Evolutionary conservation across 2,797 vertebrate species (phyloP).

Genomic region (Parotocinclus haroldoi): DNA sequence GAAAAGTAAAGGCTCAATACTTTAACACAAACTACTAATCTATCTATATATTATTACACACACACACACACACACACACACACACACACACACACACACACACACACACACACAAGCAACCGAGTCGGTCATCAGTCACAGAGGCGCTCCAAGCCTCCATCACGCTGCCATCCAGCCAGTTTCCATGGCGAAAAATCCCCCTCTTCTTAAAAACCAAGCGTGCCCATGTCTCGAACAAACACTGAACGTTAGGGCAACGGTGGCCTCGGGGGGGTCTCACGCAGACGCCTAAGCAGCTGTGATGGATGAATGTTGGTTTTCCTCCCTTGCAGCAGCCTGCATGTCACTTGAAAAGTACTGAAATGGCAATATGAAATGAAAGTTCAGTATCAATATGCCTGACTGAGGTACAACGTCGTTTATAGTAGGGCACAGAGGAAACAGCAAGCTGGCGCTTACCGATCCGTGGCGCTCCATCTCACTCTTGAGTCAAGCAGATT

Average conservation of each 20-base stretch:
- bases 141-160: constrained; percentile 32
- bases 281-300: constrained; percentile 8
- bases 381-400: background rate
- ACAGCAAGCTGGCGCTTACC: constrained; percentile 12
- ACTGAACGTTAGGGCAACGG: constrained; percentile 34
- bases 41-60: no score
- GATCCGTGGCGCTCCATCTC: no score
- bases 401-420: background rate
- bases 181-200: constrained; percentile 36
- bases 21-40: no score
- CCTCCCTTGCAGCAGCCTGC: background rate
- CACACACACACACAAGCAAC: constrained; percentile 35
- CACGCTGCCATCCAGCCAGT: constrained; percentile 31
- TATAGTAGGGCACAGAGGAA: background rate
- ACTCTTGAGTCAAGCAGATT: no score
- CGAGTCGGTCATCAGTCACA: constrained; percentile 39
- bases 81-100: no score
- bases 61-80: no score
- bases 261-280: constrained; percentile 1
- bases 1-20: no score
- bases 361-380: background rate
- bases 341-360: background rate
- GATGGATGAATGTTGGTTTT: constrained; percentile 24
- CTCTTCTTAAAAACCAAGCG: constrained; percentile 5
- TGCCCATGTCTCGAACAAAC: constrained; percentile 26